phyloP scores from a whole-genome alignment of 1,140 invertebrate species.

The Centruroides vittatus region DNA sequence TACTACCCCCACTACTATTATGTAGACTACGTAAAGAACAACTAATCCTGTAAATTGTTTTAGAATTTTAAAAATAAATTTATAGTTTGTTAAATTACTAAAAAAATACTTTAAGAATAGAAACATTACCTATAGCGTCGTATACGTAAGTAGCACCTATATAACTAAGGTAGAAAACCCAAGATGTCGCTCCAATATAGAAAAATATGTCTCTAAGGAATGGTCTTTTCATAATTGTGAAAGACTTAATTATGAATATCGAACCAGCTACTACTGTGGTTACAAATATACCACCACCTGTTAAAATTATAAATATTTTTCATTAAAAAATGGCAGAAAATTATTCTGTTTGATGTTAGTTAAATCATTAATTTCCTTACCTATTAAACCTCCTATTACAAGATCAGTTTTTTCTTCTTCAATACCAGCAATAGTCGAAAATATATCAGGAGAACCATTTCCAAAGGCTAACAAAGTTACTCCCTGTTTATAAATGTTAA shows the following conservation, averaged over 20 bases:
- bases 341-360: not conserved
- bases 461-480: slow-evolving; percentile 64
- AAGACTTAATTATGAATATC: slow-evolving; percentile 45
- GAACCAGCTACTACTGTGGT: slow-evolving; percentile 49
- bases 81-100: no score
- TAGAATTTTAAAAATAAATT: slow-evolving; percentile 21
- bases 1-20: slow-evolving; percentile 39
- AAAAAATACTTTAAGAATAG: no score
- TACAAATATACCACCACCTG: slow-evolving; percentile 44
- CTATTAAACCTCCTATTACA: slow-evolving; percentile 42
- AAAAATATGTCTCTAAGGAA: slow-evolving; percentile 49
- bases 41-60: slow-evolving; percentile 34
- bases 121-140: slow-evolving; percentile 8
- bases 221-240: slow-evolving; percentile 42
- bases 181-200: slow-evolving; percentile 40
- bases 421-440: slow-evolving; percentile 42
- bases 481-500: slow-evolving; percentile 28
- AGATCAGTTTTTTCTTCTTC: slow-evolving; percentile 37
- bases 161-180: slow-evolving; percentile 34
- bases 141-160: slow-evolving; percentile 15
- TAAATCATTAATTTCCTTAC: slow-evolving; percentile 24
- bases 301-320: not conserved
- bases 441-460: slow-evolving; percentile 60
- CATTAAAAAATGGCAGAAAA: not conserved
- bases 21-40: slow-evolving; percentile 41